phyloP scores from a whole-genome alignment of 2,113 vertebrate species.

The Uria lomvia region DNA sequence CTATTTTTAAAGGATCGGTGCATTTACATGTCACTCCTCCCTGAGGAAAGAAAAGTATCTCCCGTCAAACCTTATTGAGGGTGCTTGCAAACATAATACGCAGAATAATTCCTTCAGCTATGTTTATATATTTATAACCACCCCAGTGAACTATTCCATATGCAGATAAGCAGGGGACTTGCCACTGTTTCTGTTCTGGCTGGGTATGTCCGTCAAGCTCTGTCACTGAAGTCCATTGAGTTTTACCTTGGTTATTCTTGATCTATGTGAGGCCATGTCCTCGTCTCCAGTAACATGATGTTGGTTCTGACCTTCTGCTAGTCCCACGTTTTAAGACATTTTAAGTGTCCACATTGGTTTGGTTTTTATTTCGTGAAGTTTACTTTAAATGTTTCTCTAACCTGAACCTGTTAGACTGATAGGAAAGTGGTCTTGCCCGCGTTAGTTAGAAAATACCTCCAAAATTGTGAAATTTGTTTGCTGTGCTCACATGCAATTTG shows the following conservation, averaged over 20 bases:
- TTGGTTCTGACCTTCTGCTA: neutral
- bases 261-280: neutral
- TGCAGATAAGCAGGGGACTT: neutral
- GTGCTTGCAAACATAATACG: neutral
- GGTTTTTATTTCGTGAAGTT: neutral
- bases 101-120: neutral
- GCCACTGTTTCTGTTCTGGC: neutral
- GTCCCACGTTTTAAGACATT: neutral
- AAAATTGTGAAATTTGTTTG: neutral
- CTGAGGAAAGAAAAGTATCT: slow-evolving; percentile 5
- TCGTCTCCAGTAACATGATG: neutral
- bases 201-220: neutral
- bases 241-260: neutral
- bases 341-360: neutral
- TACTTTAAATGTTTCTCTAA: neutral
- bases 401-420: neutral
- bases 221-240: neutral
- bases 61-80: neutral
- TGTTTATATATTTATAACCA: neutral
- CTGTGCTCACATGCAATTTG: neutral
- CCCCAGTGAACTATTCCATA: neutral
- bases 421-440: neutral
- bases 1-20: neutral
- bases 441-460: neutral
- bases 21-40: neutral